Conservation (phyloP, 2,888 invertebrate genomes). For the Cerastis rubricosa region DNA sequence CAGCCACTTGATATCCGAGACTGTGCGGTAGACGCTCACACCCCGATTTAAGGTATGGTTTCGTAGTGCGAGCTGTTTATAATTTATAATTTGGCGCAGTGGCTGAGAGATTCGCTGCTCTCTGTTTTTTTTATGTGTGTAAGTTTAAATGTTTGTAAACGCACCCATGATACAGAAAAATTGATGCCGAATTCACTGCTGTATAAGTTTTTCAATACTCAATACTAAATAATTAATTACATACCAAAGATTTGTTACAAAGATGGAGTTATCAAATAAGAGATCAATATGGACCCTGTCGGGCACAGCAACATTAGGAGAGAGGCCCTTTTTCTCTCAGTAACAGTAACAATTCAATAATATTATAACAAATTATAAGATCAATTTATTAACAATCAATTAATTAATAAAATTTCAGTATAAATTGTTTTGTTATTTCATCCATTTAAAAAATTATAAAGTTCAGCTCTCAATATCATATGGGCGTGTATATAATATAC, state of each 20-base stretch:
- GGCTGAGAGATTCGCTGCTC: background rate
- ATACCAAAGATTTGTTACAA: too few relatives aligned
- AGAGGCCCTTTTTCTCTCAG: too few relatives aligned
- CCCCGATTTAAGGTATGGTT: slow-evolving; percentile 58
- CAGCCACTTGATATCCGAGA: slow-evolving; percentile 69
- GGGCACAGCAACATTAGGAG: too few relatives aligned
- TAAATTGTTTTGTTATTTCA: too few relatives aligned
- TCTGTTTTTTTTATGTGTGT: background rate
- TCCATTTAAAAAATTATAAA: too few relatives aligned
- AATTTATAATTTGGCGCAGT: background rate
- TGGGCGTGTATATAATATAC: background rate
- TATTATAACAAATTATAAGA: too few relatives aligned
- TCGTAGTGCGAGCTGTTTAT: slow-evolving; percentile 18
- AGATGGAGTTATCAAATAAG: too few relatives aligned
- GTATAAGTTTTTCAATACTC: background rate
- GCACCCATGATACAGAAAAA: background rate
- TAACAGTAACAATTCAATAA: too few relatives aligned
- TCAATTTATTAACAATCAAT: too few relatives aligned
- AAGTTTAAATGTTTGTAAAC: background rate
- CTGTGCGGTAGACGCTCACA: slow-evolving; percentile 65
- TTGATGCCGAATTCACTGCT: background rate
- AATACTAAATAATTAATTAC: too few relatives aligned
- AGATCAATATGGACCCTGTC: too few relatives aligned
- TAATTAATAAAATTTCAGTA: too few relatives aligned
- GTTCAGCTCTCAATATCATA: background rate